Base-by-base conservation (phyloP, 1,140 invertebrate species). In the Drosophila cardini region DNA sequence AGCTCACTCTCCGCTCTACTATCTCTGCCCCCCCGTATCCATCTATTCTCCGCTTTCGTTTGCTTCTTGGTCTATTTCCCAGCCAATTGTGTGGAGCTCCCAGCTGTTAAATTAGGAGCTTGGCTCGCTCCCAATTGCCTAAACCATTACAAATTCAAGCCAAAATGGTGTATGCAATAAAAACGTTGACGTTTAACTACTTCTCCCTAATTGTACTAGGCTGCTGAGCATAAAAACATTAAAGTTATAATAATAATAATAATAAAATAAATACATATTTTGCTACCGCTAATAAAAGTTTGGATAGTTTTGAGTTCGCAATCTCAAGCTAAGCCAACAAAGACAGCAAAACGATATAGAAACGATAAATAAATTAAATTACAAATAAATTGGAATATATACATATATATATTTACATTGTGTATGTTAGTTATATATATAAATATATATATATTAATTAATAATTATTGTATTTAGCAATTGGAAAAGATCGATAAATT, bases 391-490 rank as follows among this genome's bases (percentile, higher is more conserved):
- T 21, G 46, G 46, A 69, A 74, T 78, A 78, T 79, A 83, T 43
- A 45, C 26, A 73, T 65, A 82, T 43, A 77, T 76, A 83, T 83
- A 82, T 82, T 82, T 84, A 86, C 70, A 85, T 72, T 71, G 75
- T 68, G 76, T 86, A 80, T 81, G 72, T 79, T 89, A 87, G 84
- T 78, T 68, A 69, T 76, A 78, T 26, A 26, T 26, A 76, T 75
- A 71, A 73, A 67, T 68, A 85, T 79, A 83, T 81, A 4, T 26
- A 26, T 4, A 26, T 26, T 3, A 21, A 21, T 4, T 26, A 26
- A 26, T 26, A 26, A 26, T 63, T 63, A 86, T 76, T 85, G 78
- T 87, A 83, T 83, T 87, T 89, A 89, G 79, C 79, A 87, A 83
- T 74, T 77, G 72, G 13, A 78, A 79, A 77, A 73, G 55, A 63